Conservation (phyloP, 2,113 vertebrate species). For the Barnardius zonarius region DNA sequence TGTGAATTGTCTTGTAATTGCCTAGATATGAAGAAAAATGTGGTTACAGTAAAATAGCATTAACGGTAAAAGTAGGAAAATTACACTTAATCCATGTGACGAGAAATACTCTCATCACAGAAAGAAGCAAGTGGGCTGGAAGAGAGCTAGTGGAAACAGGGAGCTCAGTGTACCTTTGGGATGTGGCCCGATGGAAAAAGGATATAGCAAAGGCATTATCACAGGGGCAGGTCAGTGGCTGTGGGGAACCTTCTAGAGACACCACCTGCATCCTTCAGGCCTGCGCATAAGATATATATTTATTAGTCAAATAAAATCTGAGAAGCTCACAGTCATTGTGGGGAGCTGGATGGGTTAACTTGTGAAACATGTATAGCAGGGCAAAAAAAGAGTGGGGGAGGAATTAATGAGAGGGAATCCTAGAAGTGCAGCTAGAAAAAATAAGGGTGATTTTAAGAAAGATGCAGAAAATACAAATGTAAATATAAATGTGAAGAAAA, state of each 20-base stretch:
- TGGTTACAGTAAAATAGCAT: slow-evolving; percentile 47
- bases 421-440: background rate
- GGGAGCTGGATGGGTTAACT: background rate
- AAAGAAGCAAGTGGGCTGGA: background rate
- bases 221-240: background rate
- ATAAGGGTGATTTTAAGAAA: background rate
- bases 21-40: slow-evolving; percentile 36
- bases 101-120: slow-evolving; percentile 4
- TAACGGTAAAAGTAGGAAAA: slow-evolving; percentile 51
- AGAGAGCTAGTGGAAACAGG: background rate
- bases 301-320: background rate
- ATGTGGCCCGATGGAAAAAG: background rate
- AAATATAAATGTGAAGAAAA: background rate
- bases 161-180: background rate
- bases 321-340: background rate
- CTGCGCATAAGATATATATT: background rate
- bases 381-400: background rate
- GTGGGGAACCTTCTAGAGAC: background rate
- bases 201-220: background rate
- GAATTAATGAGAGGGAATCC: background rate
- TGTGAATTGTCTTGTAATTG: slow-evolving; percentile 63
- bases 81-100: slow-evolving; percentile 34
- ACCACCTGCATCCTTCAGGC: background rate
- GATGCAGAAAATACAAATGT: background rate
- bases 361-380: background rate